Evolutionary conservation across 1,140 invertebrate genomes (phyloP).

Genomic region (Drosophila asahinai): DNA sequence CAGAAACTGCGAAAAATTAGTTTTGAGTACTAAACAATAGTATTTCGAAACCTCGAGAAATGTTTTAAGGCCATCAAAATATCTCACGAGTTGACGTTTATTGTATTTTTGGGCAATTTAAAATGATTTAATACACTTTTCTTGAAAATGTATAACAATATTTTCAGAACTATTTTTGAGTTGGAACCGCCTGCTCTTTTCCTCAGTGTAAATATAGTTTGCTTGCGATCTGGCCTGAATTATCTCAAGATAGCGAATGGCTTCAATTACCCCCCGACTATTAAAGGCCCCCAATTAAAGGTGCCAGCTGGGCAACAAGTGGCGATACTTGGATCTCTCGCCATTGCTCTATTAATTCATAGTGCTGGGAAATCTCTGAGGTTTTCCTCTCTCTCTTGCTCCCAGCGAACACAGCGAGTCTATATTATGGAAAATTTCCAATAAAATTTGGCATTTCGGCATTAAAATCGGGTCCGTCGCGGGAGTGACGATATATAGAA

Average conservation of each 20-base stretch:
- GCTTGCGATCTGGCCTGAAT: slow-evolving; percentile 36
- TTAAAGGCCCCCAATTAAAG: slow-evolving; percentile 43
- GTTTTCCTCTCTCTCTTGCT: not conserved
- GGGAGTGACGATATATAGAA: slow-evolving; percentile 16
- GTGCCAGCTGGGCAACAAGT: slow-evolving; percentile 44
- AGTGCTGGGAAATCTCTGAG: slow-evolving; percentile 17
- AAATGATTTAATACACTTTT: not conserved
- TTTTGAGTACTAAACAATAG: not conserved
- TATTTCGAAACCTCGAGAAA: not conserved
- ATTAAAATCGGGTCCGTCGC: slow-evolving; percentile 19
- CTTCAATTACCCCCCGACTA: slow-evolving; percentile 36
- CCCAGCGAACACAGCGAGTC: not conserved
- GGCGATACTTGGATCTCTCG: slow-evolving; percentile 24
- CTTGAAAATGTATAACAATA: not conserved
- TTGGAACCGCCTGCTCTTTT: not conserved
- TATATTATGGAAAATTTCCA: slow-evolving; percentile 53
- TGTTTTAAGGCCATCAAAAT: not conserved
- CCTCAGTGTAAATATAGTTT: slow-evolving; percentile 22
- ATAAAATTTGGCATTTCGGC: slow-evolving; percentile 39
- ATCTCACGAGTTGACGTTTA: not conserved
- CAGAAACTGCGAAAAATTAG: not conserved
- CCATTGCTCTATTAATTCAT: slow-evolving; percentile 4
- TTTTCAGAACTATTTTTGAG: not conserved
- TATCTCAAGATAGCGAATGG: slow-evolving; percentile 43
- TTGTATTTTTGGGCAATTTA: not conserved